Base-by-base conservation (phyloP, 2,888 invertebrate species). In the Hipparchia semele region DNA sequence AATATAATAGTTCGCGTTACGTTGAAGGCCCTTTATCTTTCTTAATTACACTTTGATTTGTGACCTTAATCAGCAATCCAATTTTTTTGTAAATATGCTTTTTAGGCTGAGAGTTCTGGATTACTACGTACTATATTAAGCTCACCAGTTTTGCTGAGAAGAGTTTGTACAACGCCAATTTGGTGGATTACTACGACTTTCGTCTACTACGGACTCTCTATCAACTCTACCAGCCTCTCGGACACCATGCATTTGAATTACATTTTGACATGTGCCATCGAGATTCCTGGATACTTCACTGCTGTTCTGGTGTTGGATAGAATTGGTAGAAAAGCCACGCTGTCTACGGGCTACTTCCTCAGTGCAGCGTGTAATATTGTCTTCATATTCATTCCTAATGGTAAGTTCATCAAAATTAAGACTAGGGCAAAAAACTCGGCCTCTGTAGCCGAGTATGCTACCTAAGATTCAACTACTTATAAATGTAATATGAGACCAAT, bases 121-220 rank as follows among this genome's bases (percentile, higher is more conserved):
- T 87, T 73, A 7, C 23, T 89, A 2, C 77, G 76, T 45, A 88
- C 92, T 56, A 91, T 95, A 56, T 80, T 95, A 23, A 90, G 85
- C 49, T 95, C 95, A 0, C 84, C 84, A 0, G 86, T 91, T n/a
- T 87, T 96, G 1, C 83, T 95, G 1, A 84, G 95, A 0, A 87
- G 95, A 61, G 84, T 95, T 66, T 76, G 94, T n/a, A 95, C 95
- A 68, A 96, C 96, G 67, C 95, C 95, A 23, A 91, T 96, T 77
- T 96, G 96, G 86, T 96, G 96, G 96, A 94, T 96, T 53, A 95
- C 96, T 0, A 95, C 95, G 77, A 95, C 95, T 0, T 95, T 96
- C 75, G 95, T 96, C 10, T 97, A 96, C 85, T 97, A 96, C 80
- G 97, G 97, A 0, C 86, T 97, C n/a, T 96, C 96, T 1, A 87